These are phyloP conservation scores for Myotis daubentonii DNA, from an alignment of 2,797 vertebrate genomes.

Conservation along the genomic window DNA sequence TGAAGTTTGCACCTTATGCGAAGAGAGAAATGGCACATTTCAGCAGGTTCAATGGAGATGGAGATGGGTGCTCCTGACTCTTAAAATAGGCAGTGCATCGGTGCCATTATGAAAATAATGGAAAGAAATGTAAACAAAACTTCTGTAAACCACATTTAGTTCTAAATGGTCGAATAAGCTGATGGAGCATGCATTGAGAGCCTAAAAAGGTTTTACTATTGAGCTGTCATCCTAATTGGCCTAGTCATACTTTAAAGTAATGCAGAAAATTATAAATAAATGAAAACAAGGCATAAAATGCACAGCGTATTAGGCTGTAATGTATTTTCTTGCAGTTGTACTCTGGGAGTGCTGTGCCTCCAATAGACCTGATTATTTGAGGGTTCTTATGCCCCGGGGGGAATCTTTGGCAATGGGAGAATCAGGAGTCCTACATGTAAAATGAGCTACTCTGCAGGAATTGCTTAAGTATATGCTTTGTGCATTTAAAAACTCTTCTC, in stretches of 20 bases:
- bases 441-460: slow-evolving; percentile 18
- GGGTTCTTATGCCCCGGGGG: background rate
- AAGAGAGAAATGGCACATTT: background rate
- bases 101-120: background rate
- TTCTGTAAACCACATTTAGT: background rate
- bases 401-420: background rate
- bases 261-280: background rate
- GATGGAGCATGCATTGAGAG: background rate
- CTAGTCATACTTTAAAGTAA: background rate
- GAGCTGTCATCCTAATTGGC: slow-evolving; percentile 14
- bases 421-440: slow-evolving; percentile 21
- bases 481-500: background rate
- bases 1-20: background rate
- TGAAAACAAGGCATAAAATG: background rate
- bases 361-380: background rate
- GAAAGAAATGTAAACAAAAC: background rate
- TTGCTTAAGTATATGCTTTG: slow-evolving; percentile 13
- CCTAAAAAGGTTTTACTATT: background rate
- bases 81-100: background rate
- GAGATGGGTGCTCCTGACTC: background rate
- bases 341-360: background rate
- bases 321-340: background rate
- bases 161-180: background rate
- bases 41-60: background rate
- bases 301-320: background rate